These are phyloP conservation scores for Trachelus troglodyta DNA, from an alignment of 2,888 invertebrate species.

Conservation along the genomic window DNA sequence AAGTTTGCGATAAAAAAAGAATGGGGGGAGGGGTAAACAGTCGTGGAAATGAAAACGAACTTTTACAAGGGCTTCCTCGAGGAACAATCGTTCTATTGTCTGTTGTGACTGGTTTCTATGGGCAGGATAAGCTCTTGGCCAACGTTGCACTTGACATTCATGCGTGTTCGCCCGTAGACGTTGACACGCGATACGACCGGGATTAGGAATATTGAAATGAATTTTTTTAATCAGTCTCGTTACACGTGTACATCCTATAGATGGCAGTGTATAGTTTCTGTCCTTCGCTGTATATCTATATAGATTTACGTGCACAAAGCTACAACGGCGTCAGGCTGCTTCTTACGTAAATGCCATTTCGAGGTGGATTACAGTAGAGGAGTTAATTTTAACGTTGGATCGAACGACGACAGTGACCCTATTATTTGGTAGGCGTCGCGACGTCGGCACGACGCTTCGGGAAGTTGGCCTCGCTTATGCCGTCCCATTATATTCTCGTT, in stretches of 20 bases:
- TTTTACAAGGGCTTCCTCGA: neutral
- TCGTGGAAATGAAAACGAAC: neutral
- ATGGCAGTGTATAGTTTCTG: neutral
- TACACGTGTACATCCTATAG: neutral
- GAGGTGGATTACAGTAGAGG: neutral
- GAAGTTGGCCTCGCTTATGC: neutral
- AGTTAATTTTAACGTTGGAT: neutral
- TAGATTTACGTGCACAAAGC: neutral
- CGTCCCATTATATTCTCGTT: neutral
- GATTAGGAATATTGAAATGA: neutral
- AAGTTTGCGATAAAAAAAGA: neutral
- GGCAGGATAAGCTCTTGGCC: neutral
- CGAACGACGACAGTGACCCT: neutral
- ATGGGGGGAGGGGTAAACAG: no score
- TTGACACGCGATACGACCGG: neutral
- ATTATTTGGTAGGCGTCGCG: neutral
- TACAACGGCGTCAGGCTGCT: neutral
- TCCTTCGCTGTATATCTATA: no score
- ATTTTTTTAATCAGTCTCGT: neutral
- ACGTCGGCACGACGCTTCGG: neutral
- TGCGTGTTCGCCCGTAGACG: neutral
- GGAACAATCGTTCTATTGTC: neutral
- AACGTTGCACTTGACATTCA: neutral
- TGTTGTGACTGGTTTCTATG: neutral
- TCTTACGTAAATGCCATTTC: neutral